A percentile compares a stretch with the other conserved stretches of the same genome.
These are phyloP conservation scores for Kryptolebias marmoratus DNA, from an alignment of 2,113 vertebrate genomes.

Conservation along the genomic window DNA sequence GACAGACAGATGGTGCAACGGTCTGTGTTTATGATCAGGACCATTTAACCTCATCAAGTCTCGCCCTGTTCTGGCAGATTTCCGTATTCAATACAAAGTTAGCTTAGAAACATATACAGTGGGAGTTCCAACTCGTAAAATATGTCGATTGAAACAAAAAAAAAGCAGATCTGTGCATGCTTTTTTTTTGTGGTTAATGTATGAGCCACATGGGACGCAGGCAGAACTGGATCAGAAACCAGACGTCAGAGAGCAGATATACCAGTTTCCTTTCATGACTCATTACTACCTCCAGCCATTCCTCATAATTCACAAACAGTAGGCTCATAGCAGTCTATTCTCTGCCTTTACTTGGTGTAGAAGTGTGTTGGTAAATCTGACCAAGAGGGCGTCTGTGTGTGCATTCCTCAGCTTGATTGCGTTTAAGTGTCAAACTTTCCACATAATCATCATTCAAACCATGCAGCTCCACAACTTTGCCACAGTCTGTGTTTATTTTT, in stretches of 20 bases:
- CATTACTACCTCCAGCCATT: constrained; percentile 37
- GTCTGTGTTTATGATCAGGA: constrained; percentile 56
- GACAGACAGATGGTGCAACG: constrained; percentile 18
- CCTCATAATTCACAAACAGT: constrained; percentile 28
- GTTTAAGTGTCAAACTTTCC: constrained; percentile 44
- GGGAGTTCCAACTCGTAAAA: constrained; percentile 8
- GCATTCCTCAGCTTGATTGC: constrained; percentile 49
- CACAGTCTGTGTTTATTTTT: neutral
- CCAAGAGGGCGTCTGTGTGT: neutral
- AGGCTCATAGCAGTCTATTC: constrained; percentile 22
- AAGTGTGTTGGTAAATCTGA: constrained; percentile 10
- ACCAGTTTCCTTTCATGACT: constrained; percentile 44
- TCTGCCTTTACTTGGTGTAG: constrained; percentile 40
- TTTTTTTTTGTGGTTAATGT: constrained; percentile 22
- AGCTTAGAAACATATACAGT: constrained; percentile 29
- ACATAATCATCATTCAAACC: constrained; percentile 52
- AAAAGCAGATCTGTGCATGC: constrained; percentile 7
- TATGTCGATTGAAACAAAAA: constrained; percentile 48
- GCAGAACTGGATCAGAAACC: constrained; percentile 42
- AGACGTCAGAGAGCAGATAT: constrained; percentile 25
- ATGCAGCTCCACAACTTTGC: constrained; percentile 20
- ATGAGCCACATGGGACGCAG: constrained; percentile 40
- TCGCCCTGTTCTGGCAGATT: constrained; percentile 41
- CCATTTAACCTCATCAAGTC: constrained; percentile 69
- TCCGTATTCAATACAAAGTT: constrained; percentile 39